phyloP scores from a whole-genome alignment of 2,888 invertebrate genomes.

The Oasisia sp. region DNA sequence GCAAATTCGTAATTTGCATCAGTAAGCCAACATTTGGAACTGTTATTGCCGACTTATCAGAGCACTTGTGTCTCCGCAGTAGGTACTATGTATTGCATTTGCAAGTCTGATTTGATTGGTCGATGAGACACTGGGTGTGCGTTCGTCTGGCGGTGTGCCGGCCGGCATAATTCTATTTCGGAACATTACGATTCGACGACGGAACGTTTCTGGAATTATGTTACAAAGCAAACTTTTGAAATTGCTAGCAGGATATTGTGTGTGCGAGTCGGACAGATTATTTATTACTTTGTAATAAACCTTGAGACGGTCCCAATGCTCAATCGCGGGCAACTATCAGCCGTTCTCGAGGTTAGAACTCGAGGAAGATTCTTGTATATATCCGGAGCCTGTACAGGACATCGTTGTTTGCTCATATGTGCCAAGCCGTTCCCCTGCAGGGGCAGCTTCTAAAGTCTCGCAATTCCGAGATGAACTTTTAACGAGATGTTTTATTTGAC shows the following conservation, averaged over 20 bases:
- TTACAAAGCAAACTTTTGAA: not conserved
- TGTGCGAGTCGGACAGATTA: not conserved
- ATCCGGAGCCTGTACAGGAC: not conserved
- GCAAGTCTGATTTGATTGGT: not conserved
- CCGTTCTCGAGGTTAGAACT: no score
- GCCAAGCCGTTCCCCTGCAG: not conserved
- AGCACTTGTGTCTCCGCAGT: not conserved
- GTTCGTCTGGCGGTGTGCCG: not conserved
- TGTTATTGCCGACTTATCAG: not conserved
- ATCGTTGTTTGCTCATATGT: not conserved
- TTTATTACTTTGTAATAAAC: not conserved
- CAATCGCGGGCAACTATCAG: no score
- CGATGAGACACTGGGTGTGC: not conserved
- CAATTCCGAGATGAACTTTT: not conserved
- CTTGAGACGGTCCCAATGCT: no score
- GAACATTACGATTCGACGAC: not conserved
- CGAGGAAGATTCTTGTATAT: not conserved
- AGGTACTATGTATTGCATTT: not conserved
- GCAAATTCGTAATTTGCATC: not conserved
- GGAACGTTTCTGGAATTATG: not conserved
- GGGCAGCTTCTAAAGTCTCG: not conserved
- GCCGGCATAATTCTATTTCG: not conserved
- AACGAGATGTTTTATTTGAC: not conserved
- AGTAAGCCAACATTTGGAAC: conserved; percentile 17
- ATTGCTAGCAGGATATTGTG: not conserved